These are phyloP conservation scores for Gallinago solitaria DNA, from an alignment of 2,797 vertebrate species.

Conservation along the genomic window DNA sequence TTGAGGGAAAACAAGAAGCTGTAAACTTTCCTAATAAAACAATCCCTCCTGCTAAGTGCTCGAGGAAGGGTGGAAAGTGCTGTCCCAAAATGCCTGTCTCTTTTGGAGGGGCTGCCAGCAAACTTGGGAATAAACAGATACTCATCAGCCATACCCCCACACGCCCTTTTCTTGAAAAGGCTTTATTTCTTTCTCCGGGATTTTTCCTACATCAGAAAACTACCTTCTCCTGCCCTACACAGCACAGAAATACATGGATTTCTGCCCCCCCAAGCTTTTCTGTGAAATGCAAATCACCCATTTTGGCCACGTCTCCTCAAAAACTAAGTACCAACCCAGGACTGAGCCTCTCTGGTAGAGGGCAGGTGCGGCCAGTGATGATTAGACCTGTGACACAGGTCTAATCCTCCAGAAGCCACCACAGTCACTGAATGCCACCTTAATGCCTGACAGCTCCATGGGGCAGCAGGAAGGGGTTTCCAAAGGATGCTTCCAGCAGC, in stretches of 20 bases:
- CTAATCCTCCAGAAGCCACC: neutral
- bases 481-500: neutral
- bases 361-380: accelerated
- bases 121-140: neutral
- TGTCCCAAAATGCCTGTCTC: slow-evolving; percentile 25
- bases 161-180: neutral
- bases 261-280: neutral
- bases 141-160: neutral
- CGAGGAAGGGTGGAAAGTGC: slow-evolving; percentile 37
- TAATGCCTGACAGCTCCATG: accelerated
- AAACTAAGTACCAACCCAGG: neutral
- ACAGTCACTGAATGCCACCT: neutral
- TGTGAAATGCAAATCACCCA: neutral
- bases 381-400: neutral
- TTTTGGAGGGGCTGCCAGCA: neutral
- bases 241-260: neutral
- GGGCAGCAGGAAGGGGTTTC: neutral
- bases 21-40: slow-evolving; percentile 45
- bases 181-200: neutral
- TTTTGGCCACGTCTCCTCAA: neutral
- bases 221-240: neutral
- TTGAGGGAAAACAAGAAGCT: slow-evolving; percentile 62
- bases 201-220: neutral
- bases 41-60: slow-evolving; percentile 13
- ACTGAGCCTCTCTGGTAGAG: neutral